A percentile compares a stretch with the other conserved stretches of the same genome.
These are phyloP conservation scores for Nannoperca australis DNA, from an alignment of 2,797 vertebrate species.

Conservation along the genomic window DNA sequence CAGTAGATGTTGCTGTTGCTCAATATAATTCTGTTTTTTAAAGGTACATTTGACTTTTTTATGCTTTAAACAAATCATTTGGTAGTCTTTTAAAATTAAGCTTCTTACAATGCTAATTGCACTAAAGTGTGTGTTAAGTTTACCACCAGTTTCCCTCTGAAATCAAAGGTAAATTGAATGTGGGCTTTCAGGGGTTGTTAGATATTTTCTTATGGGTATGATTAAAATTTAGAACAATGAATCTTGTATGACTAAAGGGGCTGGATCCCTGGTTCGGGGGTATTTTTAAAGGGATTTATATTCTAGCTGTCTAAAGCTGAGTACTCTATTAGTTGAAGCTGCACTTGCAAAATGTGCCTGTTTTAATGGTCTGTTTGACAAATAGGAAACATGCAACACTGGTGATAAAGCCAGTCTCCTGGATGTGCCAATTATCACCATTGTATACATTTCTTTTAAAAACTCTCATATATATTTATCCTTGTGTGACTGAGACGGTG, in stretches of 20 bases:
- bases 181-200: constrained; percentile 29
- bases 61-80: constrained; percentile 34
- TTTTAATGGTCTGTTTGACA: constrained; percentile 47
- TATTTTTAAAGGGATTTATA: constrained; percentile 57
- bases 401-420: constrained; percentile 54
- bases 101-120: constrained; percentile 63
- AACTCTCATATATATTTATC: constrained; percentile 57
- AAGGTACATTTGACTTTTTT: constrained; percentile 15
- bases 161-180: constrained; percentile 58
- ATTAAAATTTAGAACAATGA: constrained; percentile 37
- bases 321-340: constrained; percentile 32
- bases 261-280: constrained; percentile 74
- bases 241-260: constrained; percentile 64
- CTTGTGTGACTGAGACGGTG: constrained; percentile 46
- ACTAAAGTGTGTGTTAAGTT: constrained; percentile 68
- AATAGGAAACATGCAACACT: constrained; percentile 65
- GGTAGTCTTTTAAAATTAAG: constrained; percentile 37
- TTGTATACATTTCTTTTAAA: constrained; percentile 48
- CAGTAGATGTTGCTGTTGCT: constrained; percentile 72
- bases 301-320: constrained; percentile 27
- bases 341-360: constrained; percentile 72
- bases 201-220: constrained; percentile 33
- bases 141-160: constrained; percentile 51
- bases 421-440: constrained; percentile 78
- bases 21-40: constrained; percentile 16